Evolutionary conservation across 2,113 vertebrate species (phyloP).

Genomic region (Gymnorhina tibicen): DNA sequence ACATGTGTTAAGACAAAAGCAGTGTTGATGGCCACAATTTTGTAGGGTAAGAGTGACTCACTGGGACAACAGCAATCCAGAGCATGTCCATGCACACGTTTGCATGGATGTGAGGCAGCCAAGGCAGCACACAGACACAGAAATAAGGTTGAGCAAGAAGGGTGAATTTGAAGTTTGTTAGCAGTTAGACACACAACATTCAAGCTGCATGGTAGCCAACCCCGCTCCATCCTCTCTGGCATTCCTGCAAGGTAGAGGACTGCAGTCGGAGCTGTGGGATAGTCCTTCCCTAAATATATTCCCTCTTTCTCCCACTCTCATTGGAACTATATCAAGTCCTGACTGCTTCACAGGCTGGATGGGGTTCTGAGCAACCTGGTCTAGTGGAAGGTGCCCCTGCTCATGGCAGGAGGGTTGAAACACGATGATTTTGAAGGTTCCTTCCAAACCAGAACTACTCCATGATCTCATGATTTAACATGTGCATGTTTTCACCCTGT

Average conservation of each 20-base stretch:
- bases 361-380: not conserved
- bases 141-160: not conserved
- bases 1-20: not conserved
- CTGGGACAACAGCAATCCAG: not conserved
- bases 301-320: not conserved
- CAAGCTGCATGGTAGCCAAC: not conserved
- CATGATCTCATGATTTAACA: not conserved
- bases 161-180: not conserved
- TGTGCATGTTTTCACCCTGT: not conserved
- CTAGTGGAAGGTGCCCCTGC: not conserved
- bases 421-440: not conserved
- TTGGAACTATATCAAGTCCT: not conserved
- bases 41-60: constrained; percentile 20
- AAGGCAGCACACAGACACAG: not conserved
- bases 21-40: not conserved
- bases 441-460: not conserved
- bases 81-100: not conserved
- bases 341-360: not conserved
- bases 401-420: not conserved
- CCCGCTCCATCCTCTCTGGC: not conserved
- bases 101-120: not conserved
- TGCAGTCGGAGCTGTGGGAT: not conserved
- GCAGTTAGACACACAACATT: not conserved
- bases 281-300: not conserved
- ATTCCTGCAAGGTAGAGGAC: not conserved